Base-by-base conservation (phyloP, 2,113 vertebrate genomes). In the Morone chrysops region DNA sequence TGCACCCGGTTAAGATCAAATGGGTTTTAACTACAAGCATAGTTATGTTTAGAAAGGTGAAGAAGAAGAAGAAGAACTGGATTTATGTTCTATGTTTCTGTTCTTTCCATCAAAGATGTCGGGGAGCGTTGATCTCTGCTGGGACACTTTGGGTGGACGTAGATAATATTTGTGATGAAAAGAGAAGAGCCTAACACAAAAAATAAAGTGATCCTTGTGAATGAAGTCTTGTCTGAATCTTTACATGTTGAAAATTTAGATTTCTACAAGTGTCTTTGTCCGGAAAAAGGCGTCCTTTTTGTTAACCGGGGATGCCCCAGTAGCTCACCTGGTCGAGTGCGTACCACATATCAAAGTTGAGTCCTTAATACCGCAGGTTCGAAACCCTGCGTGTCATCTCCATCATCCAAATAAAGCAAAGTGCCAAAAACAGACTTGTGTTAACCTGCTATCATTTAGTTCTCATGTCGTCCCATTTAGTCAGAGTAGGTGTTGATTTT, bases 141-240 rank as follows among this genome's bases (percentile, higher is more conserved):
- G 56, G 48, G 74, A 70, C 61, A 66, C 78, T 83, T 67, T 70
- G 67, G 51, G 71, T 83, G 80, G 77, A 90, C 41, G 36, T 79
- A 77, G 85, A 54, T 70, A 66, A 84, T 80, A 90, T 89, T 84
- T 91, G 86, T 82, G 56, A 84, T 85, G 69, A 89, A 84, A 87
- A 82, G 68, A 86, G 67, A 78, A 80, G 62, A 85, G 76, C 68
- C 47, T 81, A 86, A 89, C 73, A 80, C 70, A 82, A 75, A 87
- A 90, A 91, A 91, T 90, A 92, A 91, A 87, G 86, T 86, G 87
- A 82, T 90, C 84, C 82, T 89, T 92, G 87, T 91, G 90, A 87
- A 74, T 86, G 66, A 65, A 81, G 80, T 85, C 70, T 82, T 48
- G 82, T 81, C 76, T 86, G 54, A 82, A 70, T 90, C 69, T 63